Evolutionary conservation across 2,797 vertebrate species (phyloP).

Genomic region (Threskiornis aethiopicus): DNA sequence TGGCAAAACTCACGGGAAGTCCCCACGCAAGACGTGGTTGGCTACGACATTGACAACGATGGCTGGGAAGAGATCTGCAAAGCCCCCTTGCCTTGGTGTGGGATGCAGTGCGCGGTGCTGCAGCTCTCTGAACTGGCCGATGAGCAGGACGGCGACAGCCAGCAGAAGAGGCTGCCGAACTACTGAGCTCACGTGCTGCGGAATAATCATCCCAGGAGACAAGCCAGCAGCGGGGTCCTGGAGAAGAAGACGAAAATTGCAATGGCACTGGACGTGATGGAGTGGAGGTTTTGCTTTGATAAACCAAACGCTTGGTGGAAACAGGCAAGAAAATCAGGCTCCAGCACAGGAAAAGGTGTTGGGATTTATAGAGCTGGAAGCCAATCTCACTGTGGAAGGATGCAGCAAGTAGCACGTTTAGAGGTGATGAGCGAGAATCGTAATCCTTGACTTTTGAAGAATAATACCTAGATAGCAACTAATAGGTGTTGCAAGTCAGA

Average conservation of each 20-base stretch:
- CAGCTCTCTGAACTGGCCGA: slow-evolving; percentile 75
- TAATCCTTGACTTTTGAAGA: slow-evolving; percentile 17
- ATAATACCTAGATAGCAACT: slow-evolving; percentile 1
- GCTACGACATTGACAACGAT: slow-evolving; percentile 88
- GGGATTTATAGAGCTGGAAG: not conserved
- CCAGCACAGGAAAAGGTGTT: not conserved
- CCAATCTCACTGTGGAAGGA: not conserved
- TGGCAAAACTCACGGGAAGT: slow-evolving; percentile 89
- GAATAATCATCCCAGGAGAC: not conserved
- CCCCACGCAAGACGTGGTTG: slow-evolving; percentile 84
- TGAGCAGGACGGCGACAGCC: not conserved
- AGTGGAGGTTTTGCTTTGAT: not conserved
- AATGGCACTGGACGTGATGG: not conserved
- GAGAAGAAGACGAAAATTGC: not conserved
- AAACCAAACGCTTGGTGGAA: not conserved
- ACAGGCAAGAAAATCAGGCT: not conserved
- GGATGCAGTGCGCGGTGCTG: slow-evolving; percentile 85
- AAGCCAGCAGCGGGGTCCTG: not conserved
- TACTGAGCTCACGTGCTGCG: not conserved
- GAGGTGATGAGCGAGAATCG: not conserved
- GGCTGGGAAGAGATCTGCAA: slow-evolving; percentile 90
- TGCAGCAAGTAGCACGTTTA: not conserved
- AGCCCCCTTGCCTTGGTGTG: slow-evolving; percentile 85
- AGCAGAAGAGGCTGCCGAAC: not conserved
- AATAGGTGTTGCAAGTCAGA: not conserved